Conservation (phyloP, 92 coral and sea anemone species). For the Heteractis magnifica region DNA sequence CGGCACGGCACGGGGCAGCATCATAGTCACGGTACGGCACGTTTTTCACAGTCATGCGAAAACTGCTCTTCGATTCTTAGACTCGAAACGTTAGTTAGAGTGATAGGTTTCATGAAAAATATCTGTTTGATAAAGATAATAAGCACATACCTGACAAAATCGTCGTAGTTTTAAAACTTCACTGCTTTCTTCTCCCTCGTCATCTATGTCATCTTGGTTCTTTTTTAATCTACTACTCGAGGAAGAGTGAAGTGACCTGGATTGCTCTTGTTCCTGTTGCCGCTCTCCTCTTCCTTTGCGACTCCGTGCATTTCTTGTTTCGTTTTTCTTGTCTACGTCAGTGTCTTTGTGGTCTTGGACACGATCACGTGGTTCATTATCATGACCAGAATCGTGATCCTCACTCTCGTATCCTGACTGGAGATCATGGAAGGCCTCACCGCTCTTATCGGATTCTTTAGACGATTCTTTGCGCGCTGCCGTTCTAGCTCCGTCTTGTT, state of each 20-base stretch:
- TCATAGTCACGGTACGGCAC: too few species aligned
- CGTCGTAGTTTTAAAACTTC: conserved; percentile 28
- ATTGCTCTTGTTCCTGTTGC: neutral
- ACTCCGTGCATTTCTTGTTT: neutral
- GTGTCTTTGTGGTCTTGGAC: neutral
- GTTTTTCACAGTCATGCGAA: too few species aligned
- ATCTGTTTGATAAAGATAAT: neutral
- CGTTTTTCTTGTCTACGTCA: neutral
- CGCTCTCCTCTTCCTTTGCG: neutral
- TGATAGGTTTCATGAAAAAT: too few species aligned
- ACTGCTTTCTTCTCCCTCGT: conserved; percentile 7
- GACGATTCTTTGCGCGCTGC: neutral
- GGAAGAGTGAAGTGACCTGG: neutral
- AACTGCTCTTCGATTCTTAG: too few species aligned
- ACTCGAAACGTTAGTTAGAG: too few species aligned
- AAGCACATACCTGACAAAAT: conserved; percentile 28
- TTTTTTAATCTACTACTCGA: neutral
- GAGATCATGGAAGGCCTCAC: neutral
- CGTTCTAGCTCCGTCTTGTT: neutral
- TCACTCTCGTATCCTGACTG: conserved; percentile 2
- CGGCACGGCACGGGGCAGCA: too few species aligned
- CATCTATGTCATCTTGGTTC: neutral
- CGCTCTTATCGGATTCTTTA: neutral
- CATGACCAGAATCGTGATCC: neutral
- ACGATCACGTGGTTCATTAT: neutral